A percentile compares a stretch with the other conserved stretches of the same genome.
Conservation (phyloP, 2,888 invertebrate genomes). For the Erebia palarica region DNA sequence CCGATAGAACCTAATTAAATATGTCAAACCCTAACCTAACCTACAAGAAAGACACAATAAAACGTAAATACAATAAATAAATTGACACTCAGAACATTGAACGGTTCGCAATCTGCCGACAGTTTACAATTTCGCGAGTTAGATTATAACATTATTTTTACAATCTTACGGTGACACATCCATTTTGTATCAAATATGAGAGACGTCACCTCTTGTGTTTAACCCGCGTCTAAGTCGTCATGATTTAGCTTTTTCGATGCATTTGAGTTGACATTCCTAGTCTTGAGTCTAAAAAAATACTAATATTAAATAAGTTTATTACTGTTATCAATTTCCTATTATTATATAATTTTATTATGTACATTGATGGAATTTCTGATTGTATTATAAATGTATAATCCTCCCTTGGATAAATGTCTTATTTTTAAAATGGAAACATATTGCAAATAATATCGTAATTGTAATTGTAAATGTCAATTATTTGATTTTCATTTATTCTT, state of each 20-base stretch:
- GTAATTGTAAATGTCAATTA: background rate
- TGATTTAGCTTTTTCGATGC: conserved; percentile 17
- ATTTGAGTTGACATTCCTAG: conserved; percentile 58
- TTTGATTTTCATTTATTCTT: background rate
- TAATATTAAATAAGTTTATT: background rate
- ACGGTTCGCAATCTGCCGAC: no score
- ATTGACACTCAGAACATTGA: no score
- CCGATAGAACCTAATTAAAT: no score
- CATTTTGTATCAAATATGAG: no score
- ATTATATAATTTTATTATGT: background rate
- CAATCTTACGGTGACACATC: no score
- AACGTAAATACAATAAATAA: no score
- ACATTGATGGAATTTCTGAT: background rate
- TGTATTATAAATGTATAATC: background rate
- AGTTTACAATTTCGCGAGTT: no score
- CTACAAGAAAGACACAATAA: no score
- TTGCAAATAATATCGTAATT: background rate
- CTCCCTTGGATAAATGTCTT: background rate
- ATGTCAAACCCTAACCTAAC: no score
- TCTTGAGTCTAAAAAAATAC: conserved; percentile 29
- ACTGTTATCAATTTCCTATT: conserved; percentile 7
- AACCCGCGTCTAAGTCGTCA: background rate
- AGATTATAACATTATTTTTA: no score
- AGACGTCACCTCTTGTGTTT: background rate
- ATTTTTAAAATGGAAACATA: background rate